These are phyloP conservation scores for Halcyon leucocephala DNA, from an alignment of 2,797 vertebrate species.

Conservation along the genomic window DNA sequence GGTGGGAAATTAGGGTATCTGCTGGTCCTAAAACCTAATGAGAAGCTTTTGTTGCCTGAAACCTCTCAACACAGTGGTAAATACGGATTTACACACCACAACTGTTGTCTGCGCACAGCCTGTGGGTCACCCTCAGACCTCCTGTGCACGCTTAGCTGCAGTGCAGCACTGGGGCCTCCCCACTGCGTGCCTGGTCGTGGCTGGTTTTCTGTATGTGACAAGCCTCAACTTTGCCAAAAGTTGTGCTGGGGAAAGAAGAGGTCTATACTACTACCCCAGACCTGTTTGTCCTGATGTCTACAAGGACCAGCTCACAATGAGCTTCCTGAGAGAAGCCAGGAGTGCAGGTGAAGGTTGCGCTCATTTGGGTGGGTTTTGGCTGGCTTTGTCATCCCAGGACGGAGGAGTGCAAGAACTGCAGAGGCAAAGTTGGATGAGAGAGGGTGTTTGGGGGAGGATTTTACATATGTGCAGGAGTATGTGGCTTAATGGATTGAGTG, in stretches of 20 bases:
- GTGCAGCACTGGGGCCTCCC: background rate
- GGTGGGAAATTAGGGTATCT: background rate
- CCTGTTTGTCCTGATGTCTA: background rate
- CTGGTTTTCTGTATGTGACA: background rate
- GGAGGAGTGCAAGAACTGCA: slow-evolving; percentile 30
- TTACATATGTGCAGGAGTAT: slow-evolving; percentile 15
- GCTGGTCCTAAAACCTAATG: background rate
- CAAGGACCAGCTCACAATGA: background rate
- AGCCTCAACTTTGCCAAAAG: background rate
- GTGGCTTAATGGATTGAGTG: slow-evolving; percentile 37
- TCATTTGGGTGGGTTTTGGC: slow-evolving; percentile 10
- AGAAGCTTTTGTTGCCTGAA: background rate
- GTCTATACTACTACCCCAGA: background rate
- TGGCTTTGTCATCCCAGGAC: background rate
- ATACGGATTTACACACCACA: background rate
- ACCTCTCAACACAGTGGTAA: background rate
- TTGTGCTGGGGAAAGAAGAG: background rate
- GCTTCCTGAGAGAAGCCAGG: background rate
- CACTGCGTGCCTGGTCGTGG: accelerated
- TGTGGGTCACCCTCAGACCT: background rate
- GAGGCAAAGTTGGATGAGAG: slow-evolving; percentile 50
- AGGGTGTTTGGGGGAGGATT: slow-evolving; percentile 13
- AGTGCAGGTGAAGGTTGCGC: background rate
- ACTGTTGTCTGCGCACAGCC: background rate
- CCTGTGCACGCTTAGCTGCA: background rate